Conservation (phyloP, 2,888 invertebrate genomes). For the Trachelus stipa region DNA sequence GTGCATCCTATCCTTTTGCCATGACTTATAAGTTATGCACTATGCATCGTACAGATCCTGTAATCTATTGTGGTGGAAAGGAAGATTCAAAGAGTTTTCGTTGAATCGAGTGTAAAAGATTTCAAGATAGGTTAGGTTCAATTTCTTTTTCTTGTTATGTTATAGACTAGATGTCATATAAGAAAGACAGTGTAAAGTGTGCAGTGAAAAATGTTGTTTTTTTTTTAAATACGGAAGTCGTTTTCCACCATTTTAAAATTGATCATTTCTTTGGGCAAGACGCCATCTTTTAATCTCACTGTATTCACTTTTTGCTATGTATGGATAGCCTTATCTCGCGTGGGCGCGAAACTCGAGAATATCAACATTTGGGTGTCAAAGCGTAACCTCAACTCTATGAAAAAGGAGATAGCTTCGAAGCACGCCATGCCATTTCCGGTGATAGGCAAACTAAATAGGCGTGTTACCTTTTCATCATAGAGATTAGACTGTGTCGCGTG, state of each 20-base stretch:
- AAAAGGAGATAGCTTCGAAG: not conserved
- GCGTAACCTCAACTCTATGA: not conserved
- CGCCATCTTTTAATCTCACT: not conserved
- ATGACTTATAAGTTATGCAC: conserved; percentile 18
- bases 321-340: not conserved
- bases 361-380: not conserved
- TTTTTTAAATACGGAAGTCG: not conserved
- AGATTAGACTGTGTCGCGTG: conserved; percentile 19
- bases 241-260: not conserved
- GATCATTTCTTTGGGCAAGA: too few species aligned
- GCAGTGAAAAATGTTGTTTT: too few species aligned
- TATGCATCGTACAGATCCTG: conserved; percentile 1
- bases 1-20: conserved; percentile 14
- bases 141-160: not conserved
- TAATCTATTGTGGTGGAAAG: conserved; percentile 3
- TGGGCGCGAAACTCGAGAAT: not conserved
- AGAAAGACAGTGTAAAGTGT: too few species aligned
- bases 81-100: not conserved
- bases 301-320: not conserved
- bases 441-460: conserved; percentile 19
- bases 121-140: not conserved
- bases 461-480: conserved; percentile 15
- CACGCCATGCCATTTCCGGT: conserved; percentile 6
- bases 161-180: not conserved
- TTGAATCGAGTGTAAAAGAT: not conserved